phyloP scores from a whole-genome alignment of 2,113 vertebrate species.

The Cyphomyrus discorhynchus region DNA sequence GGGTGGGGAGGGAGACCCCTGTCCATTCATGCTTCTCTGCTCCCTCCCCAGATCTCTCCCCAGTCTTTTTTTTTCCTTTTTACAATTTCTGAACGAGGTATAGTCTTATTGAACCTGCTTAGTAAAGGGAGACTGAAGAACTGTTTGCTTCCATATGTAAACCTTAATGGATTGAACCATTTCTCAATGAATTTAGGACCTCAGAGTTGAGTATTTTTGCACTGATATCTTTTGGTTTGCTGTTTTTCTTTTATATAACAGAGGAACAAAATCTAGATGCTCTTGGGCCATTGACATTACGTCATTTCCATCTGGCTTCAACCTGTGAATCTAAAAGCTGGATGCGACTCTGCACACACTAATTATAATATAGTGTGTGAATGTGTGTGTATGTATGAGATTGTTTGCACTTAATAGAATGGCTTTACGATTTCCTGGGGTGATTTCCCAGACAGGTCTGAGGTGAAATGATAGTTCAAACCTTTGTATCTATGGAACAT shows the following conservation, averaged over 20 bases:
- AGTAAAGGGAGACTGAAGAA: slow-evolving; percentile 8
- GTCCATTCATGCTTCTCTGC: background rate
- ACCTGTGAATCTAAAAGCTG: slow-evolving; percentile 73
- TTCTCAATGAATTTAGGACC: slow-evolving; percentile 52
- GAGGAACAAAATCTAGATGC: slow-evolving; percentile 63
- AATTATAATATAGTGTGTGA: slow-evolving; percentile 46
- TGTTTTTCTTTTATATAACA: slow-evolving; percentile 56
- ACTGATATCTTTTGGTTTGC: slow-evolving; percentile 57
- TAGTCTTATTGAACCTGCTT: background rate
- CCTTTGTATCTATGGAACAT: slow-evolving; percentile 83
- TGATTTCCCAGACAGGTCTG: slow-evolving; percentile 64
- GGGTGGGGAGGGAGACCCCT: background rate
- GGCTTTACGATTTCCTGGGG: slow-evolving; percentile 70
- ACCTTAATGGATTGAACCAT: background rate
- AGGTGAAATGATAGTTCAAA: slow-evolving; percentile 62
- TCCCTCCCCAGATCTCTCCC: background rate
- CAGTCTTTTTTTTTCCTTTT: background rate
- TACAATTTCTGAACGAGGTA: background rate
- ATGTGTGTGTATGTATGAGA: slow-evolving; percentile 47
- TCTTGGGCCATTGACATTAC: slow-evolving; percentile 48
- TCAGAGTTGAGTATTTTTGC: slow-evolving; percentile 72
- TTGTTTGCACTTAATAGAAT: slow-evolving; percentile 88
- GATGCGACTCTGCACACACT: slow-evolving; percentile 61
- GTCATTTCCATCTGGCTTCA: slow-evolving; percentile 66
- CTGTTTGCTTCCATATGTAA: background rate